Conservation (phyloP, 2,797 vertebrate genomes). For the Etheostoma nigrum region DNA sequence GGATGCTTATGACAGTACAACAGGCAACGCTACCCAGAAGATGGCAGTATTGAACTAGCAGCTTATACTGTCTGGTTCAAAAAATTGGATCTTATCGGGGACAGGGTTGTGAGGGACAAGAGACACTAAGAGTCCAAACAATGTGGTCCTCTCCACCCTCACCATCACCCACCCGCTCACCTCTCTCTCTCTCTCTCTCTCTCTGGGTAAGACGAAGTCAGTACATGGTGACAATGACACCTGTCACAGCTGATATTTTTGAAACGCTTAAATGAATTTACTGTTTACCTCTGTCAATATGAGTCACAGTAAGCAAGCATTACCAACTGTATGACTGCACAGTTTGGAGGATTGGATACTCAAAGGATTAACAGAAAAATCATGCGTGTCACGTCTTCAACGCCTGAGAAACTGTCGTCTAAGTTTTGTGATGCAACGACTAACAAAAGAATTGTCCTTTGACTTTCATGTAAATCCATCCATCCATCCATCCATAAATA, state of each 20-base stretch:
- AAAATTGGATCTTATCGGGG: constrained; percentile 26
- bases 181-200: constrained; percentile 4
- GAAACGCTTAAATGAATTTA: constrained; percentile 60
- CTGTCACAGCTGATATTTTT: constrained; percentile 64
- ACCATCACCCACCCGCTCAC: neutral
- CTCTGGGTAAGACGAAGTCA: constrained; percentile 37
- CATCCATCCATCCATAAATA: neutral
- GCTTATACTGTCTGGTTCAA: neutral
- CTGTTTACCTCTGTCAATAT: constrained; percentile 68
- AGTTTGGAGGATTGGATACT: constrained; percentile 45
- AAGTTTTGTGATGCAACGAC: neutral
- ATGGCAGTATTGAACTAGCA: constrained; percentile 71
- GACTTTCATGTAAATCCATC: neutral
- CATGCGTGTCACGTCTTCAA: constrained; percentile 23
- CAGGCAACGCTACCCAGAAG: constrained; percentile 59
- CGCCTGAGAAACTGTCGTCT: neutral
- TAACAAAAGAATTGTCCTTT: neutral
- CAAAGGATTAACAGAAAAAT: constrained; percentile 47
- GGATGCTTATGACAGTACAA: neutral
- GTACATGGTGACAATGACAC: constrained; percentile 54
- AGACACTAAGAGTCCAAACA: constrained; percentile 19
- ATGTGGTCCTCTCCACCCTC: neutral
- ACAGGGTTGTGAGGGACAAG: constrained; percentile 17
- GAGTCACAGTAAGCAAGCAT: constrained; percentile 70
- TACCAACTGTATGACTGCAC: constrained; percentile 65